These are phyloP conservation scores for Ranitomeya variabilis DNA, from an alignment of 2,113 vertebrate species.

Conservation along the genomic window DNA sequence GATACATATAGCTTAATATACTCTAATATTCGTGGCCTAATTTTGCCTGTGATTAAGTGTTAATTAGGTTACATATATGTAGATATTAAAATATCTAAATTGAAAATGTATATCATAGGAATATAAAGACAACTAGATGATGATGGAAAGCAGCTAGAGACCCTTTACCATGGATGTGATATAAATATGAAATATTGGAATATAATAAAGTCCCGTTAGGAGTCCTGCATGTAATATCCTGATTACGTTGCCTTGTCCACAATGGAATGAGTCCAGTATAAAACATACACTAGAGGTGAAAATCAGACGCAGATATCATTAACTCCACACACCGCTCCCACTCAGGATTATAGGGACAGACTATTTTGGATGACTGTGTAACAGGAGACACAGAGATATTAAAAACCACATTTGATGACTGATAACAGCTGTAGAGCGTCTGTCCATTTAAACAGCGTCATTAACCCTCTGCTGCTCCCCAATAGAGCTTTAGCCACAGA, in stretches of 20 bases:
- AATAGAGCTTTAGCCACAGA: not conserved
- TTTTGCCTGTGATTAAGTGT: too few species aligned
- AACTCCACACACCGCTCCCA: constrained; percentile 18
- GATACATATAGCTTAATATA: too few species aligned
- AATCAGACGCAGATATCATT: constrained; percentile 5
- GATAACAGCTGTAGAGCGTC: constrained; percentile 46
- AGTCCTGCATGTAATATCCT: not conserved
- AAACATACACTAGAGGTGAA: not conserved
- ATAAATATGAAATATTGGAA: not conserved
- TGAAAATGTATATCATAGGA: too few species aligned
- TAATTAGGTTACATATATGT: too few species aligned
- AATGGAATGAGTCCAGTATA: not conserved
- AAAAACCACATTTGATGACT: constrained; percentile 52
- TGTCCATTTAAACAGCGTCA: not conserved
- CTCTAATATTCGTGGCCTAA: too few species aligned
- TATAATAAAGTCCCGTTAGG: not conserved
- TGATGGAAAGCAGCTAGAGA: not conserved
- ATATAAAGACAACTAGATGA: not conserved
- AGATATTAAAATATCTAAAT: too few species aligned
- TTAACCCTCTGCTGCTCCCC: not conserved
- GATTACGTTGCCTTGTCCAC: not conserved
- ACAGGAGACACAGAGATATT: constrained; percentile 50
- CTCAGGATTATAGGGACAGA: constrained; percentile 34
- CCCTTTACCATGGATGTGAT: not conserved
- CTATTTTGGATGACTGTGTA: constrained; percentile 54